Base-by-base conservation (phyloP, 2,113 vertebrate genomes). In the Leucopsar rothschildi region DNA sequence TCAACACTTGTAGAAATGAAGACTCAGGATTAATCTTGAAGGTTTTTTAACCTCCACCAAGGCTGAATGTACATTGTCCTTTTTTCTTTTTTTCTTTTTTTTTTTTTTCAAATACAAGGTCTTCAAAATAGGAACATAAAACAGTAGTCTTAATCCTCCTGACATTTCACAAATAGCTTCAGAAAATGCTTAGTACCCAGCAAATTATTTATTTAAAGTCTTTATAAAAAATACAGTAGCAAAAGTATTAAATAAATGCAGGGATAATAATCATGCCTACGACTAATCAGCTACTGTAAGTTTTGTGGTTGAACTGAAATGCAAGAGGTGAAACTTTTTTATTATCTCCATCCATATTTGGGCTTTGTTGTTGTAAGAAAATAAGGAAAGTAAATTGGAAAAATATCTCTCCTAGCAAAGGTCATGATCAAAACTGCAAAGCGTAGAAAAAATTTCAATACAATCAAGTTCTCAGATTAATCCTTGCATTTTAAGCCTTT, bases 401-500 rank as follows among this genome's bases (percentile, higher is more conserved):
- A 94, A 95, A 93, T 90, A 75, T 24, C 72, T 92, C 78, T 86
- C 44, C 44, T 88, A 1, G 3, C 40, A 94, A 95, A 94, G 82
- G 86, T 94, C 77, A 82, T 0, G 2, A 75, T 92, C 59, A 90
- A 88, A 95, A 88, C 55, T n/a, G 70, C 71, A 39, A 66, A 86
- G 44, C 40, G 66, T 53, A 52, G 60, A 84, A 94, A 93, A 84
- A 86, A 71, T 47, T 89, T 90, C 69, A 88, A 42, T 88, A 69
- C 61, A 71, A 39, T 96, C 68, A 78, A 81, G 42, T 71, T 84
- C 56, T 88, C 49, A 55, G 90, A 92, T 90, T 92, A 92, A 87
- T 96, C 79, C 61, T 84, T 96, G 93, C 35, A 73, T 94, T 94
- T 94, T 86, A 72, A 82, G n/a, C n/a, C 82, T 90, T 92, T 91